Conservation (phyloP, 1,140 invertebrate species). For the Zelostemma sp. region DNA sequence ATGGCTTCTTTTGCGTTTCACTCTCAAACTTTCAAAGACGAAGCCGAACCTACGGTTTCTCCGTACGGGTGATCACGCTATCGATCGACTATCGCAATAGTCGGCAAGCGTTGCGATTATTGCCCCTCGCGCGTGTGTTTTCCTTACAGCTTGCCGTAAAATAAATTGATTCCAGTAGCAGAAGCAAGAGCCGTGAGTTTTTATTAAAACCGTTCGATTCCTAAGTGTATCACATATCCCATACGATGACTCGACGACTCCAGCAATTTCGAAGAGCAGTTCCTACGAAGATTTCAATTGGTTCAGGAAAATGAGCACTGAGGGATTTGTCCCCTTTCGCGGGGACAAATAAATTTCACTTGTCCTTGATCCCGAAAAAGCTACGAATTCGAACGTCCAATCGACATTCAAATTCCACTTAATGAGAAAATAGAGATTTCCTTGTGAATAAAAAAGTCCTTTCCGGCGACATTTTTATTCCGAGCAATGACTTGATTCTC, state of each 20-base stretch:
- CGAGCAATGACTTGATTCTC: no score
- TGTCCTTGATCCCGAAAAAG: conserved; percentile 20
- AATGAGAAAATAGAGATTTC: no score
- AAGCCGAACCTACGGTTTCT: conserved; percentile 23
- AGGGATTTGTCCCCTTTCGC: conserved; percentile 29
- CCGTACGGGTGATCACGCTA: conserved; percentile 18
- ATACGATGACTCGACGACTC: conserved; percentile 32
- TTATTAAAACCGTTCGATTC: conserved; percentile 46
- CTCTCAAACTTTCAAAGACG: conserved; percentile 9
- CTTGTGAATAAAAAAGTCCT: no score
- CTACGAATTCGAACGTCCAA: no score
- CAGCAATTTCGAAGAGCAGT: conserved; percentile 38
- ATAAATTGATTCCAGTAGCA: conserved; percentile 42
- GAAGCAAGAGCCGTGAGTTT: conserved; percentile 40
- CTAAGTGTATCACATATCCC: conserved; percentile 45
- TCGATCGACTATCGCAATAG: conserved; percentile 33
- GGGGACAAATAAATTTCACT: conserved; percentile 39
- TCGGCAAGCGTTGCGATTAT: conserved; percentile 30
- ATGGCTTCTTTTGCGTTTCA: background rate
- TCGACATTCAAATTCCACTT: no score
- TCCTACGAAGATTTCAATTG: conserved; percentile 43
- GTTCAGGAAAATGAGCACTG: conserved; percentile 28
- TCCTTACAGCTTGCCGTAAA: conserved; percentile 24
- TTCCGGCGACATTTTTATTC: no score
- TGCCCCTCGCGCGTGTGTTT: conserved; percentile 12